A percentile compares a stretch with the other conserved stretches of the same genome.
These are phyloP conservation scores for Melipona quadrifasciata DNA, from an alignment of 1,140 invertebrate genomes.

Conservation along the genomic window DNA sequence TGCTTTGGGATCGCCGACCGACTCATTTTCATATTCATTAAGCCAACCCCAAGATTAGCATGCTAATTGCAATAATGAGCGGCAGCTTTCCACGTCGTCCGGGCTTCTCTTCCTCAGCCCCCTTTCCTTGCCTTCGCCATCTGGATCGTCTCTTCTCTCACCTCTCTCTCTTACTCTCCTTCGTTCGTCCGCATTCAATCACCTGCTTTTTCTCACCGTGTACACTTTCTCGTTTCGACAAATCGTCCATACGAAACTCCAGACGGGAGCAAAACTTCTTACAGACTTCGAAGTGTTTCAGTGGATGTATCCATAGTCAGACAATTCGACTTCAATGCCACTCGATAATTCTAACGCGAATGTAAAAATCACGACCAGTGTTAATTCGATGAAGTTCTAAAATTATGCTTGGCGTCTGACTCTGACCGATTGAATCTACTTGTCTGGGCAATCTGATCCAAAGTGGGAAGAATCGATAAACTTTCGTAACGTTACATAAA, in stretches of 20 bases:
- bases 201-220: neutral
- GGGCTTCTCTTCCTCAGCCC: neutral
- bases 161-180: neutral
- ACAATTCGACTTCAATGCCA: no score
- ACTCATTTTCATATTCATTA: slow-evolving; percentile 67
- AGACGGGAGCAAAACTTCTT: neutral
- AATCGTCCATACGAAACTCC: neutral
- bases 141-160: neutral
- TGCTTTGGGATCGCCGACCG: slow-evolving; percentile 52
- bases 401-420: no score
- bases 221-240: neutral
- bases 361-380: no score
- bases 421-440: no score
- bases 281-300: neutral
- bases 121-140: neutral
- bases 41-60: slow-evolving; percentile 53
- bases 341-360: no score
- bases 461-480: no score
- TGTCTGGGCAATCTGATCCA: no score
- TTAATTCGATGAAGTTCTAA: no score
- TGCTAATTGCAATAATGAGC: slow-evolving; percentile 66
- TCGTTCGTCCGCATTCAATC: neutral
- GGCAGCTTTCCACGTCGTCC: slow-evolving; percentile 12
- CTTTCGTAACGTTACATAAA: no score
- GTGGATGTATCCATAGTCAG: no score